Evolutionary conservation across 2,888 invertebrate genomes (phyloP).

Genomic region (Beris chalybata): DNA sequence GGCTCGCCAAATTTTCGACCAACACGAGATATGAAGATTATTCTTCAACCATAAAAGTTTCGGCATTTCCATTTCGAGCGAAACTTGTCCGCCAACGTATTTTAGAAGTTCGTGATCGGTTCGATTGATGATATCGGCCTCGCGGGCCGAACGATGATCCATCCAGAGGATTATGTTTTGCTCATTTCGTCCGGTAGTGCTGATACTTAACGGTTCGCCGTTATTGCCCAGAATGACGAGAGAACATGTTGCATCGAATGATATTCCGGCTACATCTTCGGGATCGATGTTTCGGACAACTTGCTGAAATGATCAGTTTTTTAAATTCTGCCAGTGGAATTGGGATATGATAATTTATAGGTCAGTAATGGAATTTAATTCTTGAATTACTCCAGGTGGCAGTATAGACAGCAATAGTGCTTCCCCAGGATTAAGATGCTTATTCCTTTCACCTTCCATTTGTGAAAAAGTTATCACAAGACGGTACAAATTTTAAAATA

Average conservation of each 20-base stretch:
- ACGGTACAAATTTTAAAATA: too few relatives aligned
- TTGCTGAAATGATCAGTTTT: conserved; percentile 57
- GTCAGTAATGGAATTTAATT: too few relatives aligned
- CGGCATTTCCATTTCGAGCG: conserved; percentile 96
- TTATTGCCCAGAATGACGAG: conserved; percentile 76
- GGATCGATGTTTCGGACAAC: conserved; percentile 61
- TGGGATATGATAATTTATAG: too few relatives aligned
- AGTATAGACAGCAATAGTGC: too few relatives aligned
- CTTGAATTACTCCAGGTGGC: too few relatives aligned
- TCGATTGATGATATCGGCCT: conserved; percentile 79
- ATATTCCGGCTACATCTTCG: conserved; percentile 75
- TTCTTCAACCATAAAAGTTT: conserved; percentile 92
- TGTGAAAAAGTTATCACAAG: too few relatives aligned
- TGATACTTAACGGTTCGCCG: conserved; percentile 71
- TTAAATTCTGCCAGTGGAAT: too few relatives aligned
- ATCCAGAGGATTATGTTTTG: conserved; percentile 91
- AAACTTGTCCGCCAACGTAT: conserved; percentile 89
- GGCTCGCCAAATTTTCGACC: conserved; percentile 72
- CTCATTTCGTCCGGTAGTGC: conserved; percentile 65
- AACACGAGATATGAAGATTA: conserved; percentile 64
- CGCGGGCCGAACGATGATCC: conserved; percentile 83
- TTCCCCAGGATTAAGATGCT: too few relatives aligned
- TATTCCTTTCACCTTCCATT: too few relatives aligned
- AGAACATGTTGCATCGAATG: conserved; percentile 96
- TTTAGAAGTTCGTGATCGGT: conserved; percentile 74